These are phyloP conservation scores for Dorcus hopei DNA, from an alignment of 2,888 invertebrate species.

Conservation along the genomic window DNA sequence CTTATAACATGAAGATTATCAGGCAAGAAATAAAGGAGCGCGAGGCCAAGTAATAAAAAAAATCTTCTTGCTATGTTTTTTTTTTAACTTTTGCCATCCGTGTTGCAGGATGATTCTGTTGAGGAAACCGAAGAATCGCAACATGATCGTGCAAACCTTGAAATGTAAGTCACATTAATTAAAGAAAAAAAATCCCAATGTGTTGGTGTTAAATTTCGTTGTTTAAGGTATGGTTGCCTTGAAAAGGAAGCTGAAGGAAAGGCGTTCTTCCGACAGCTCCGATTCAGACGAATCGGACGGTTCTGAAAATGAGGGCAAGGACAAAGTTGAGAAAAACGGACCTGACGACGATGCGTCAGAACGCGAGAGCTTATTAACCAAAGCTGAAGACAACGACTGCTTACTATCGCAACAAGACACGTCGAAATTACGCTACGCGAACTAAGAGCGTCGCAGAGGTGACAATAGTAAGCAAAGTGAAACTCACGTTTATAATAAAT, in stretches of 20 bases:
- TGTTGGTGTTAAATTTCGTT: not conserved
- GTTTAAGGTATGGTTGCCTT: conserved; percentile 31
- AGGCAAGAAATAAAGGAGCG: conserved; percentile 30
- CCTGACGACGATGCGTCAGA: too few species aligned
- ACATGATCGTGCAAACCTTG: conserved; percentile 32
- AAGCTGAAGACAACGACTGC: too few species aligned
- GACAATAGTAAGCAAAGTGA: too few species aligned
- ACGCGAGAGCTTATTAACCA: too few species aligned
- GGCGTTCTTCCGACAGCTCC: conserved; percentile 22
- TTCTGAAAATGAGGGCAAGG: conserved; percentile 7
- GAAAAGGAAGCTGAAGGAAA: conserved; percentile 30
- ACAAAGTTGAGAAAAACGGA: not conserved
- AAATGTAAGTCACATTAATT: conserved; percentile 29
- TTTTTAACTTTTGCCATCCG: not conserved
- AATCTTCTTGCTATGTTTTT: not conserved
- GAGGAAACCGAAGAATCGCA: conserved; percentile 29
- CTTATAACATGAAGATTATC: conserved; percentile 29
- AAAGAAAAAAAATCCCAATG: not conserved
- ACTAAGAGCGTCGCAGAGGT: too few species aligned
- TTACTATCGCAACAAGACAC: too few species aligned
- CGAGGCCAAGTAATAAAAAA: conserved; percentile 25
- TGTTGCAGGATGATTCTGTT: conserved; percentile 26
- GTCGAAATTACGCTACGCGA: too few species aligned
- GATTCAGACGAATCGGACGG: conserved; percentile 20
- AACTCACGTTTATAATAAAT: too few species aligned